Evolutionary conservation across 2,797 vertebrate genomes (phyloP).

Genomic region (Myotis vivesi): DNA sequence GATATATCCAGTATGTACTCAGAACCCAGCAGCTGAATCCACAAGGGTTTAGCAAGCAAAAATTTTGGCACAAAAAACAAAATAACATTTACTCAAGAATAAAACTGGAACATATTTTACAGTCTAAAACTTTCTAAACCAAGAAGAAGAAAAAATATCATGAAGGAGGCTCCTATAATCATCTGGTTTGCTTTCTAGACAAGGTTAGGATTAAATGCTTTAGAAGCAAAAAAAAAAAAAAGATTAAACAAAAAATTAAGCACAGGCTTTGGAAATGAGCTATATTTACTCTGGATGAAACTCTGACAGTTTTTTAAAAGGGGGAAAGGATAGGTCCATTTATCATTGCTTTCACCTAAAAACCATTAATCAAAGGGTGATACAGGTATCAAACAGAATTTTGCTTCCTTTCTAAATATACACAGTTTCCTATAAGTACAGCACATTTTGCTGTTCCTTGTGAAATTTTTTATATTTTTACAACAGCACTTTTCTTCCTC

Average conservation of each 20-base stretch:
- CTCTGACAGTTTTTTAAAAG: not conserved
- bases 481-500: constrained; percentile 60
- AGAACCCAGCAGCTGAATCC: constrained; percentile 43
- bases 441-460: constrained; percentile 10
- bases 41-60: constrained; percentile 53
- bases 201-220: not conserved
- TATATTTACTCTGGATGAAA: constrained; percentile 63
- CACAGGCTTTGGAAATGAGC: constrained; percentile 36
- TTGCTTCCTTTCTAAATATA: constrained; percentile 51
- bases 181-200: constrained; percentile 46
- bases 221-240: not conserved
- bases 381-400: constrained; percentile 30
- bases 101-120: constrained; percentile 39
- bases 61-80: constrained; percentile 41
- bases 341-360: constrained; percentile 34
- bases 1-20: constrained; percentile 14
- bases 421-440: constrained; percentile 16
- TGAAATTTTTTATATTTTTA: constrained; percentile 38
- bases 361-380: constrained; percentile 35
- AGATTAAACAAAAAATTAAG: not conserved
- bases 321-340: not conserved
- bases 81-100: constrained; percentile 62
- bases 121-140: constrained; percentile 54
- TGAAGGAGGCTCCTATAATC: constrained; percentile 58
- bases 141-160: constrained; percentile 30